Base-by-base conservation (phyloP, 2,797 vertebrate species). In the Syngnathus acus region DNA sequence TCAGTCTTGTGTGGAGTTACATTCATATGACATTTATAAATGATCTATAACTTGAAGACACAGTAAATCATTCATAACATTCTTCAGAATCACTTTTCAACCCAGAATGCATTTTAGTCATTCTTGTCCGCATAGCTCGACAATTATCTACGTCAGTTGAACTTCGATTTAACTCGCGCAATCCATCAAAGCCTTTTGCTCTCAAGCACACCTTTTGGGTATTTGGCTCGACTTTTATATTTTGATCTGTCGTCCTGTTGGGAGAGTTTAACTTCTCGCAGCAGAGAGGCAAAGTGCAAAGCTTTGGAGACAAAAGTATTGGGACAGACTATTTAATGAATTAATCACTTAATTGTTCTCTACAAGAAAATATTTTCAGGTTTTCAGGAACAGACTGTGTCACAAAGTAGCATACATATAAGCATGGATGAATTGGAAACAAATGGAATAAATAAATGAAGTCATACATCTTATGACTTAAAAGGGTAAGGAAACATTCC, bases 401-500 rank as follows among this genome's bases (percentile, higher is more conserved):
- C 32, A 32, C 32, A 32, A 32, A 32, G 32, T 32, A 32, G 32
- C 32, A 32, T 4, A 32, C 32, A 32, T 32, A 32, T 32, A 32
- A 32, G 32, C 4, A 32, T 32, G 32, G 32, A 32, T 32, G 32
- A 32, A 32, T 32, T 32, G 4, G 32, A 32, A 32, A 32, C 4
- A 32, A 32, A 32, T 32, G 32, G 32, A 32, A 32, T 4, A 32
- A 32, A 32, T 32, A 32, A 32, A 32, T 32, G 32, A 32, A 32
- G 32, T 32, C 32, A 19, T 10, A 26, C 32, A 17, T 9, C 7
- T 2, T 45, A 26, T 64, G 6, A 9, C 23, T 71, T 40, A 1
- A 16, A 79, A 98, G 97, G 95, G 95, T 60, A 97, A 95, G 69
- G 96, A 96, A 65, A 96, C 93, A 73, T 93, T 95, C 75, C 86